Base-by-base conservation (phyloP, 23 tunicate species). In the Styela plicata region DNA sequence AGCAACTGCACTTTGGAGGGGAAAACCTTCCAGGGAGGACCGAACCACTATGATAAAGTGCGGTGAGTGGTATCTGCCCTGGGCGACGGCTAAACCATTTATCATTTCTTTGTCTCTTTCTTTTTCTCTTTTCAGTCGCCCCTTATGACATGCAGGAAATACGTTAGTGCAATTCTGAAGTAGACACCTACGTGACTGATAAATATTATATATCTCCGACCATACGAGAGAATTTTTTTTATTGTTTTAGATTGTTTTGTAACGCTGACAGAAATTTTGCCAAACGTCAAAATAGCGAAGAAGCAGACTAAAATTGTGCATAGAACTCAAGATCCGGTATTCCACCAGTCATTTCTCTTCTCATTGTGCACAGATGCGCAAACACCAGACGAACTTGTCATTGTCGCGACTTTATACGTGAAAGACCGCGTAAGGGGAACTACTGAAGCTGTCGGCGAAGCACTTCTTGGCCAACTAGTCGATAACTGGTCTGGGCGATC, bases 231-330 rank as follows among this genome's bases (percentile, higher is more conserved):
- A n/a, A n/a, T n/a, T 10, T 66, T 25, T 66, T 66, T 3, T 5
- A 25, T 26, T 27, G 63, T 88, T 74, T 63, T 36, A 90, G 95
- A 90, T 82, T 90, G 86, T 30, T 90, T 80, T 63, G 89, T 90
- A 29, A 87, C 85, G 17, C 63, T 91, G 23, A 75, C 90, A 18
- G 90, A 91, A 52, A 89, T 82, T 57, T 78, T 78, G 23, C 78
- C 85, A 16, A 27, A 52, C 74, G 90, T 69, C 2, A 84, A 84
- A 75, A 75, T 31, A 52, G 61, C 86, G 33, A 91, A 83, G 70
- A 91, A 91, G 65, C 90, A 86, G 83, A 91, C 97, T 18, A 89
- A 91, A 74, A 84, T 86, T 0, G 85, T 80, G 3, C 86, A 91
- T 34, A 82, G 89, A 28, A 67, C 69, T 35, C 78, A 87, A 74